Base-by-base conservation (phyloP, 2,113 vertebrate genomes). In the Eptesicus fuscus region DNA sequence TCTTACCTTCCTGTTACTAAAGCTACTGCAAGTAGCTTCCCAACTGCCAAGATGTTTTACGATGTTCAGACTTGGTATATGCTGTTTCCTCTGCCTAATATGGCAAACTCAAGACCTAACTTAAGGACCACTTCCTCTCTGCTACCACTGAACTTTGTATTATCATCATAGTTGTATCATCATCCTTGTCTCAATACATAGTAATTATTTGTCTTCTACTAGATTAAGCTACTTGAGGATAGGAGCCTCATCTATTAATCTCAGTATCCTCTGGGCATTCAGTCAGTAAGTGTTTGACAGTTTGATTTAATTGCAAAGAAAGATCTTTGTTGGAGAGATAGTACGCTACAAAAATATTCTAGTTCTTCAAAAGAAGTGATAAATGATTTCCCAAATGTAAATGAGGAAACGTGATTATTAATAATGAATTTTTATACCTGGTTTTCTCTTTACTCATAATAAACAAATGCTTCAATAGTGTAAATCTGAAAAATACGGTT, bases 401-500 rank as follows among this genome's bases (percentile, higher is more conserved):
- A 88, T 17, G 9, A 92, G 70, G 53, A 86, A 86, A 95, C 44
- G 25, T 65, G 32, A 70, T 79, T 32, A 89, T 86, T 86, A 86
- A 53, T 61, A 86, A 92, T 35, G 25, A 79, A 40, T 49, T 40
- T 87, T 95, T 61, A 91, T 7, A 40, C 53, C 69, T 90, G n/a
- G 8, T 88, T 92, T 94, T 96, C 63, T 83, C 74, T 82, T 79
- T 51, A 73, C 44, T 90, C 65, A 88, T 32, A 93, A 77, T 44
- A 90, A 93, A 56, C 76, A 80, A 96, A 78, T 70, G 28, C 53
- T 82, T 95, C 82, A 90, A 71, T 28, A 85, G 40, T 35, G 79
- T 78, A 83, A 84, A 63, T 89, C 85, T 93, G 49, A 93, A 83
- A 93, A 90, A 73, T 42, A 83, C 25, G 30, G 53, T 88, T 47